phyloP scores from a whole-genome alignment of 2,113 vertebrate species.

The Callipepla californica region DNA sequence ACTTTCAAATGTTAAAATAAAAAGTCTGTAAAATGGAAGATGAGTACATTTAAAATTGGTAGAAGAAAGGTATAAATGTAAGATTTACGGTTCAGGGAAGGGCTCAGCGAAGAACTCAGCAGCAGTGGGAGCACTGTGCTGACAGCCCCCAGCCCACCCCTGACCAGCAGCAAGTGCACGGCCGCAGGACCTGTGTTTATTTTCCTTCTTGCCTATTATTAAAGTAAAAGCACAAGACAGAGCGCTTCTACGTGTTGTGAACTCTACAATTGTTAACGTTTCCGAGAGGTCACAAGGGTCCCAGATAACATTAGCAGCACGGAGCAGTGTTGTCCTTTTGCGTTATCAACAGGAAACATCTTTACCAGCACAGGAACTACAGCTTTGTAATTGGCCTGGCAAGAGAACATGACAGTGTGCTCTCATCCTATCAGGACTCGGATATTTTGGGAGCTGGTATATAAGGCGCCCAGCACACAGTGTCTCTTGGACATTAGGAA shows the following conservation, averaged over 20 bases:
- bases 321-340: constrained; percentile 51
- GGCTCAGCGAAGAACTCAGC: background rate
- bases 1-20: background rate
- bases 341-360: constrained; percentile 98
- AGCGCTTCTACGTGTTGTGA: constrained; percentile 33
- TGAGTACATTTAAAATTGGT: background rate
- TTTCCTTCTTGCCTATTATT: constrained; percentile 49
- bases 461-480: constrained; percentile 78
- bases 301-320: constrained; percentile 79
- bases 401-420: constrained; percentile 81
- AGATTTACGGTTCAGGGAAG: background rate
- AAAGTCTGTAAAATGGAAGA: background rate
- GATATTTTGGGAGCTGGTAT: constrained; percentile 95
- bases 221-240: constrained; percentile 11
- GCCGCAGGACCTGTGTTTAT: background rate
- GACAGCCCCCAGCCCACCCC: background rate
- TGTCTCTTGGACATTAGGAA: constrained; percentile 58
- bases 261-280: constrained; percentile 68
- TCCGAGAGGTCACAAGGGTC: constrained; percentile 79
- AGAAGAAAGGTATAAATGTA: background rate
- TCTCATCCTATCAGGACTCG: constrained; percentile 84
- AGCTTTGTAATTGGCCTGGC: constrained; percentile 86
- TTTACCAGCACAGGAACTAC: constrained; percentile 90
- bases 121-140: background rate
- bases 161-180: rapidly evolving